A percentile compares a stretch with the other conserved stretches of the same genome.
phyloP scores from a whole-genome alignment of 2,113 vertebrate genomes.

The Zosterops japonicus region DNA sequence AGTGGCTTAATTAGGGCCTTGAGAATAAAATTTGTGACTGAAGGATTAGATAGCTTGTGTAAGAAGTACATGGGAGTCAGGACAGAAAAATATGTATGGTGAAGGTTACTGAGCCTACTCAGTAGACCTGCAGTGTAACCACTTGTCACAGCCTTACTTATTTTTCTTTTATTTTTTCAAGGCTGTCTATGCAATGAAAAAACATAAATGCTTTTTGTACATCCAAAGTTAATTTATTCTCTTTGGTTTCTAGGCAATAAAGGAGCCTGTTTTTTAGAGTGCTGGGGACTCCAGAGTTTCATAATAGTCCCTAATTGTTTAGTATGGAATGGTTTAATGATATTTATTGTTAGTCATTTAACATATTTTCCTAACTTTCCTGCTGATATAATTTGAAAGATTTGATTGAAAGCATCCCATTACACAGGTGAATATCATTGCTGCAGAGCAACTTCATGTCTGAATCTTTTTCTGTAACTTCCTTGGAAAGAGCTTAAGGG shows the following conservation, averaged over 20 bases:
- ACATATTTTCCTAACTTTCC: neutral
- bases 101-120: neutral
- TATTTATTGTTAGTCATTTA: neutral
- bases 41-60: neutral
- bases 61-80: neutral
- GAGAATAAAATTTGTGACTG: neutral
- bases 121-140: neutral
- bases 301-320: neutral
- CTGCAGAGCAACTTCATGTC: neutral
- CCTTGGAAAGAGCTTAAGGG: neutral
- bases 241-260: neutral
- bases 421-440: neutral
- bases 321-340: neutral
- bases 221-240: neutral
- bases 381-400: neutral
- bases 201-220: neutral
- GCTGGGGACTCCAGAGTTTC: neutral
- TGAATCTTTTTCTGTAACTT: neutral
- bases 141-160: neutral
- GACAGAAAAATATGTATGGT: neutral
- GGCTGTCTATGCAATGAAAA: neutral
- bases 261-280: neutral
- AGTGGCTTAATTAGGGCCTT: neutral
- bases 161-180: neutral
- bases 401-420: neutral